Conservation (phyloP, 1,140 invertebrate genomes). For the Ostrea denselamellosa region DNA sequence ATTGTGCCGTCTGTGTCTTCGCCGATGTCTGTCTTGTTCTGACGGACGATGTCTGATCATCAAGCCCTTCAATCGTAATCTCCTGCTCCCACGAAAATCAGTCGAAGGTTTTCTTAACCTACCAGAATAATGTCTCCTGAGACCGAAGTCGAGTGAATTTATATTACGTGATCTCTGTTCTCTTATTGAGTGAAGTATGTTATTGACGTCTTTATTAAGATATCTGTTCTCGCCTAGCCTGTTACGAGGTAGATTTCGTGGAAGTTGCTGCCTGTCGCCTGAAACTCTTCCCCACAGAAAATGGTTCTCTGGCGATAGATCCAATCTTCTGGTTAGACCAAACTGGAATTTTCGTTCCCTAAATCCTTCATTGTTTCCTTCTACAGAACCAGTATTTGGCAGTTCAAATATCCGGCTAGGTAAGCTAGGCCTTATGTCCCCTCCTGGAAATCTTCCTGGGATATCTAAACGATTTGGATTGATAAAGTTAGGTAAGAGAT, state of each 20-base stretch:
- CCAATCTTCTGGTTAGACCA: neutral
- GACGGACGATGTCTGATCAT: neutral
- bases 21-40: neutral
- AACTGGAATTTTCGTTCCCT: neutral
- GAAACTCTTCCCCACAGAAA: neutral
- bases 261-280: neutral
- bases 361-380: neutral
- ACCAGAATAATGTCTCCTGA: neutral
- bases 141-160: neutral
- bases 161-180: neutral
- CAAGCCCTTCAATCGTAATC: neutral
- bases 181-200: neutral
- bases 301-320: neutral
- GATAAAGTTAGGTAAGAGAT: neutral
- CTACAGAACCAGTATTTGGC: neutral
- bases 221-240: neutral
- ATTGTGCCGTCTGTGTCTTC: no score
- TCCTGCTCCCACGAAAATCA: neutral
- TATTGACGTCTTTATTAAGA: neutral
- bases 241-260: neutral
- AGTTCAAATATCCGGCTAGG: neutral
- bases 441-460: neutral
- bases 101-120: neutral
- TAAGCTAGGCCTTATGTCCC: neutral
- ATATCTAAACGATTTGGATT: constrained; percentile 15